Base-by-base conservation (phyloP, 2,888 invertebrate genomes). In the Doris montereyensis region DNA sequence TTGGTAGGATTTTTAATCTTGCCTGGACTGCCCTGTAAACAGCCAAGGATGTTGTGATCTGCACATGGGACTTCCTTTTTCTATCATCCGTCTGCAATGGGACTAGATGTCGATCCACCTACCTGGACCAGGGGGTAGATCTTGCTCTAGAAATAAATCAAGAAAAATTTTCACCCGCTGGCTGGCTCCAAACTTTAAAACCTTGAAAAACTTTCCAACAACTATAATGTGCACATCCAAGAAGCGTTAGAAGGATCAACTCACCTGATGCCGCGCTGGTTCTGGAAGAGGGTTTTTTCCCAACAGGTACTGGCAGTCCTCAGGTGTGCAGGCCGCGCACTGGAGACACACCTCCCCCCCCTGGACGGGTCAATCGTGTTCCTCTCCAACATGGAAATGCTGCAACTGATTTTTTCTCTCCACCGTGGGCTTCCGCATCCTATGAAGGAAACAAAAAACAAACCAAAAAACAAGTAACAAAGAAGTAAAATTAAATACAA, bases 401-500 rank as follows among this genome's bases (percentile, higher is more conserved):
- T 88, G 24, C 89, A 86, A 81, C 88, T 87, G 78, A 91, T 88
- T 73, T 83, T 85, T 91, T 91, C 62, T 87, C 88, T 28, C 85
- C 87, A 17, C 91, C 91, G 82, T 91, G 91, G 1, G 88, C 85
- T 78, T 91, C 91, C 17, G 90, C 89, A 86, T 91, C 91, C 90
- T 91, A 77, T 0, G 76, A 78, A 80, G 5, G 52, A 17, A 41
- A 17, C 5, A 17, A 41, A 57, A n/a, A 1, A 52, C 13, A 52
- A 8, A 10, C 0, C 21, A 26, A n/a, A 32, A 32, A 34, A 70
- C 67, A 32, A 10, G 13, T 71, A n/a, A n/a, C n/a, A n/a, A n/a
- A n/a, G n/a, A n/a, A n/a, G n/a, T n/a, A n/a, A n/a, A n/a, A n/a
- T n/a, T n/a, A n/a, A n/a, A n/a, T n/a, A n/a, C n/a, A n/a, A n/a